Evolutionary conservation across 2,888 invertebrate genomes (phyloP).

Genomic region (Acanthococcus lagerstroemiae): DNA sequence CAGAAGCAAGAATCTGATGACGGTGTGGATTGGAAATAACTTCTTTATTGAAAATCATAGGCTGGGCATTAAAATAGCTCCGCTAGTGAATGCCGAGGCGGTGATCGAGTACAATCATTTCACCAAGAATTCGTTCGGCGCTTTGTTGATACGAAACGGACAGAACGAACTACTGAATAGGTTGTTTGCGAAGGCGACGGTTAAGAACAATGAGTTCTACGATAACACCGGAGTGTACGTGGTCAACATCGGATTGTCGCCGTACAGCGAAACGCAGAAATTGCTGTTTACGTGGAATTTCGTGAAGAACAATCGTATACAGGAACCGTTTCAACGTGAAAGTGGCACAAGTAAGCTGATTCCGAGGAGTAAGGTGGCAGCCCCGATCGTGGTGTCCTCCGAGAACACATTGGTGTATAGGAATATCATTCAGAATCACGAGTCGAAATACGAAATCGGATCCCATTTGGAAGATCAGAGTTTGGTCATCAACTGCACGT

Average conservation of each 20-base stretch:
- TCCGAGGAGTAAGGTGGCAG: conserved; percentile 85
- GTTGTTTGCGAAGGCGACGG: conserved; percentile 57
- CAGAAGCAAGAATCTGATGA: conserved; percentile 42
- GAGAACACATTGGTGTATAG: conserved; percentile 78
- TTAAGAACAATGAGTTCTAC: conserved; percentile 81
- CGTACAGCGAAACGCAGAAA: conserved; percentile 69
- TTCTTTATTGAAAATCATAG: conserved; percentile 62
- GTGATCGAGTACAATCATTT: conserved; percentile 83
- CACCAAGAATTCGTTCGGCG: conserved; percentile 67
- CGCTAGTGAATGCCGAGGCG: conserved; percentile 68
- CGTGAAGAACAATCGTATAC: conserved; percentile 71
- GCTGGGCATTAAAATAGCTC: conserved; percentile 65
- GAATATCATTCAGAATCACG: conserved; percentile 84
- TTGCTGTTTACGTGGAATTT: conserved; percentile 80
- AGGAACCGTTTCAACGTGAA: conserved; percentile 63
- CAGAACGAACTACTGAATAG: conserved; percentile 25
- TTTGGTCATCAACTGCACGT: conserved; percentile 82
- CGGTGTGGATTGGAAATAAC: conserved; percentile 76
- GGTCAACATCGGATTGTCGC: conserved; percentile 74
- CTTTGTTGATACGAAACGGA: conserved; percentile 67
- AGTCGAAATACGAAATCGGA: conserved; percentile 86
- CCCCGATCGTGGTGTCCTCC: conserved; percentile 83
- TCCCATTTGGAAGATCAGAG: conserved; percentile 92
- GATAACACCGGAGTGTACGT: conserved; percentile 83
- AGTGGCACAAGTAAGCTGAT: conserved; percentile 54